phyloP scores from a whole-genome alignment of 2,797 vertebrate genomes.

The Crocidura indochinensis region DNA sequence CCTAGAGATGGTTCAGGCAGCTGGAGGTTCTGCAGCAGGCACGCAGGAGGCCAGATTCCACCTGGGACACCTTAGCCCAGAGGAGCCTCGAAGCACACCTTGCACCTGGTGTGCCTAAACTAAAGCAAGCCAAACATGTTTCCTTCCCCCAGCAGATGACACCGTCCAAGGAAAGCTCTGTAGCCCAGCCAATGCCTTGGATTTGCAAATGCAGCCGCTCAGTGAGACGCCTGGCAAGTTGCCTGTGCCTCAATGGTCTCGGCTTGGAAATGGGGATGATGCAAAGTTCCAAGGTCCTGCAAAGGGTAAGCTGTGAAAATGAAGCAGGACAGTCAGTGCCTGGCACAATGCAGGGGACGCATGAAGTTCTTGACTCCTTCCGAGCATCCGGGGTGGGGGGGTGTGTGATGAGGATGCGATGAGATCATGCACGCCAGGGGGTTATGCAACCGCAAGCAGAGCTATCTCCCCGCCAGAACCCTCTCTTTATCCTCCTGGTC shows the following conservation, averaged over 20 bases:
- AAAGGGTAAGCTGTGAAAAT: not conserved
- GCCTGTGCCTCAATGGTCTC: not conserved
- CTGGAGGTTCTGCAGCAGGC: too few species aligned
- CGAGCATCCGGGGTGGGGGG: not conserved
- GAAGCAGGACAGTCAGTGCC: not conserved
- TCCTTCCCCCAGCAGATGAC: not conserved
- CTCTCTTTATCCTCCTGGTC: not conserved
- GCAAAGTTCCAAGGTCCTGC: not conserved
- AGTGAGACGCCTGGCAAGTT: not conserved
- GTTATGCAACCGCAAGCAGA: not conserved
- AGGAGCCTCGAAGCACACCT: too few species aligned
- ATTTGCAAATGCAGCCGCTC: slow-evolving; percentile 16
- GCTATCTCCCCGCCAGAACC: not conserved
- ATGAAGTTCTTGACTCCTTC: slow-evolving; percentile 47
- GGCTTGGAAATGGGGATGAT: not conserved
- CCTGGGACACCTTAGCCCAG: too few species aligned
- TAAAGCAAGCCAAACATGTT: too few species aligned
- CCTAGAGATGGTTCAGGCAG: too few species aligned
- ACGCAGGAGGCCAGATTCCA: too few species aligned
- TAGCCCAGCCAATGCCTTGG: not conserved
- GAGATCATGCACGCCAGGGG: slow-evolving; percentile 22
- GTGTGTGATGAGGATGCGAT: not conserved
- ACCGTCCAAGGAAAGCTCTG: not conserved
- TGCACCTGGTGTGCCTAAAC: too few species aligned
- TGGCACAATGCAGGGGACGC: not conserved